A percentile compares a stretch with the other conserved stretches of the same genome.
phyloP scores from a whole-genome alignment of 2,888 invertebrate species.

The Drosophila austrosaltans region DNA sequence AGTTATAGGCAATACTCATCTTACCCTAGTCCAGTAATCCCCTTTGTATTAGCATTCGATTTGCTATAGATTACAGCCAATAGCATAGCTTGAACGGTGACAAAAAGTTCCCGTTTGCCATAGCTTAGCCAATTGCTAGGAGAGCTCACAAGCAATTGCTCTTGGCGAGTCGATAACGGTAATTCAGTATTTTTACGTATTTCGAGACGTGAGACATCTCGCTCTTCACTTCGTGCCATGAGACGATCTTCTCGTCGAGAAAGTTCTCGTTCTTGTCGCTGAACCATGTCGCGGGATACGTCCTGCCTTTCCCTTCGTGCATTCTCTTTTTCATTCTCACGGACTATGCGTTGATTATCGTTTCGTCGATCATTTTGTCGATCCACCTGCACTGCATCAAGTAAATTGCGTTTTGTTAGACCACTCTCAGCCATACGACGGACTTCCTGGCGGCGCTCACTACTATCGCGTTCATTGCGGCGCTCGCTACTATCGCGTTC shows the following conservation, averaged over 20 bases:
- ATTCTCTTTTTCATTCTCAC: not conserved
- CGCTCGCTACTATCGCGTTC: not conserved
- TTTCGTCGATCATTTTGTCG: not conserved
- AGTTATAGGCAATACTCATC: not conserved
- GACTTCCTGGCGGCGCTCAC: too few relatives aligned
- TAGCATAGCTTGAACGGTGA: conserved; percentile 49
- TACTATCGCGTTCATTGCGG: not conserved
- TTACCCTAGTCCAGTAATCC: conserved; percentile 41
- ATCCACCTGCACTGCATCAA: not conserved
- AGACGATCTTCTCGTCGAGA: conserved; percentile 7
- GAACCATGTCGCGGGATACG: not conserved
- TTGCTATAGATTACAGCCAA: conserved; percentile 51
- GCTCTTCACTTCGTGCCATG: conserved; percentile 12
- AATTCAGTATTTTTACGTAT: not conserved
- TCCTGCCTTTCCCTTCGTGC: too few relatives aligned
- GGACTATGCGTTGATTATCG: too few relatives aligned
- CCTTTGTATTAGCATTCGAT: conserved; percentile 44
- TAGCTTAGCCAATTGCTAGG: conserved; percentile 38
- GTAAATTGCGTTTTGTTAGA: too few relatives aligned
- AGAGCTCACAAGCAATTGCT: not conserved
- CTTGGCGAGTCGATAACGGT: not conserved
- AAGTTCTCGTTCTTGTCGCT: conserved; percentile 1
- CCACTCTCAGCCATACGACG: too few relatives aligned
- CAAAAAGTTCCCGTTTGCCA: conserved; percentile 48
- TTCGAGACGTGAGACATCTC: not conserved